Conservation (phyloP, 2,113 vertebrate species). For the Planiliza haematocheilus region DNA sequence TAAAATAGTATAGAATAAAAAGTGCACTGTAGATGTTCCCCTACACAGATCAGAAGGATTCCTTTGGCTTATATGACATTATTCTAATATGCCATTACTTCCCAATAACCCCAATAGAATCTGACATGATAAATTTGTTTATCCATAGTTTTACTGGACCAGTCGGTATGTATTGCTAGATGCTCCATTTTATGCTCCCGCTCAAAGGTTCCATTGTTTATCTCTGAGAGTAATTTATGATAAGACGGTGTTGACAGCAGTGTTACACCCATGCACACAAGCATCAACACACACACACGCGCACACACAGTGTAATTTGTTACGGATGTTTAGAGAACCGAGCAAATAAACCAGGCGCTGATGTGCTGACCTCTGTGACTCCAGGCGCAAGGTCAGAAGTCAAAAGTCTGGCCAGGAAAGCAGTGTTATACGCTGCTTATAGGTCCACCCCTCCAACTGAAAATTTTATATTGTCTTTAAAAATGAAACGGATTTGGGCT, state of each 20-base stretch:
- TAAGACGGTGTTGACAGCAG: slow-evolving; percentile 24
- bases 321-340: slow-evolving; percentile 64
- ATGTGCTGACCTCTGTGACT: slow-evolving; percentile 44
- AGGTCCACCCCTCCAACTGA: slow-evolving; percentile 23
- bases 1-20: too few species aligned
- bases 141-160: neutral
- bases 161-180: neutral
- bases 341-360: slow-evolving; percentile 39
- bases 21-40: neutral
- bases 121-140: neutral
- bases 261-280: slow-evolving; percentile 39
- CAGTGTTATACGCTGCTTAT: neutral
- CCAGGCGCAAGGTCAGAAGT: slow-evolving; percentile 53
- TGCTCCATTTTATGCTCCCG: neutral
- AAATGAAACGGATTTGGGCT: neutral
- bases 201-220: slow-evolving; percentile 33
- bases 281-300: neutral
- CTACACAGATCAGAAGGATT: neutral
- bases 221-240: slow-evolving; percentile 32
- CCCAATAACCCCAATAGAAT: neutral
- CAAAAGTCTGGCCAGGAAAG: slow-evolving; percentile 50
- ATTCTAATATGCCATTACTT: neutral
- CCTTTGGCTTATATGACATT: neutral
- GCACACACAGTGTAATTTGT: slow-evolving; percentile 21
- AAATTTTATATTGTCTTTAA: neutral